Conservation (phyloP, 2,888 invertebrate genomes). For the Cyclophora albipunctata region DNA sequence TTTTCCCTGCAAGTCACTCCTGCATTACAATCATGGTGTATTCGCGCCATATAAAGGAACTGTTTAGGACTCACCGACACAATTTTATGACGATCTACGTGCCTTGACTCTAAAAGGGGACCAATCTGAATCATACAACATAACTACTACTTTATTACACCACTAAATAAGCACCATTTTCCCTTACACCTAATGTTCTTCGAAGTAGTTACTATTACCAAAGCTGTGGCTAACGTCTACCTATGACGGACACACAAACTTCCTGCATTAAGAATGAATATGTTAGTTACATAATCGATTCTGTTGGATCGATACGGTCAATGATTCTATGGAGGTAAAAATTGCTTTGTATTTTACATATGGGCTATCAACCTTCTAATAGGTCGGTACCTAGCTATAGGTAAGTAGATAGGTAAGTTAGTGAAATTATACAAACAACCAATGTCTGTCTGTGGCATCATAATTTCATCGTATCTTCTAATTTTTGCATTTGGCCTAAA, state of each 20-base stretch:
- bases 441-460: no score
- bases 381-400: neutral
- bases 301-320: neutral
- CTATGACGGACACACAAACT: neutral
- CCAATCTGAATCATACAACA: neutral
- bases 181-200: no score
- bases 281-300: neutral
- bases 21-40: no score
- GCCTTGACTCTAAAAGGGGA: neutral
- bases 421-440: constrained; percentile 5
- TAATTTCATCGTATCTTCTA: no score
- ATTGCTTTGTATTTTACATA: neutral
- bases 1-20: no score
- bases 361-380: neutral
- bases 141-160: no score
- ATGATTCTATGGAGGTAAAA: constrained; percentile 7
- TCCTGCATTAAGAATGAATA: neutral
- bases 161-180: no score
- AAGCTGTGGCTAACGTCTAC: neutral
- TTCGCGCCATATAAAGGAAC: no score
- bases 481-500: no score
- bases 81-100: neutral
- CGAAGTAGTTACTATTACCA: no score
- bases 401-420: neutral
- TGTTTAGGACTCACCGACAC: no score